Evolutionary conservation across 2,888 invertebrate genomes (phyloP).

Genomic region (Andricus curvator): DNA sequence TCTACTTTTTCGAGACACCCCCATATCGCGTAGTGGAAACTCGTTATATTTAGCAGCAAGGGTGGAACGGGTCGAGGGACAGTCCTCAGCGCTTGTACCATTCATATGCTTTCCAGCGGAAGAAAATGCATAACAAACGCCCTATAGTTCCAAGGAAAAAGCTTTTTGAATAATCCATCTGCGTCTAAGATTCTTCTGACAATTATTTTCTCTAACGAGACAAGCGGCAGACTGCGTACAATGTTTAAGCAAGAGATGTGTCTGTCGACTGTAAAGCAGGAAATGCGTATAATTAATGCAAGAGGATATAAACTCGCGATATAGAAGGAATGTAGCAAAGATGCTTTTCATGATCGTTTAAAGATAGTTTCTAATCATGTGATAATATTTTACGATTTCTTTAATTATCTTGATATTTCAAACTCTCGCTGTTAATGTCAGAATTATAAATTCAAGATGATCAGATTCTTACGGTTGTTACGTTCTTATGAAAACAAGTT

Average conservation of each 20-base stretch:
- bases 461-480: not conserved
- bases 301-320: constrained; percentile 6
- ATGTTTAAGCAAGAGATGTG: constrained; percentile 1
- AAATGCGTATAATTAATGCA: constrained; percentile 31
- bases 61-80: constrained; percentile 50
- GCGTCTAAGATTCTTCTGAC: constrained; percentile 7
- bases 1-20: constrained; percentile 61
- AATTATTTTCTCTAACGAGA: constrained; percentile 38
- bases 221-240: constrained; percentile 26
- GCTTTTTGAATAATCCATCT: constrained; percentile 23
- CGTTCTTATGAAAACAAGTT: not conserved
- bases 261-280: constrained; percentile 18
- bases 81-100: constrained; percentile 49
- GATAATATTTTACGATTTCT: constrained; percentile 10
- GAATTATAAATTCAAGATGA: constrained; percentile 14
- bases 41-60: constrained; percentile 57
- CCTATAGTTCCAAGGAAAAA: constrained; percentile 17
- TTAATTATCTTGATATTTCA: constrained; percentile 20
- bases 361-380: constrained; percentile 8
- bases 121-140: constrained; percentile 33
- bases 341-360: constrained; percentile 18
- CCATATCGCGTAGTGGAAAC: constrained; percentile 46
- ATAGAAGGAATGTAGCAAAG: constrained; percentile 10
- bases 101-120: constrained; percentile 20
- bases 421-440: constrained; percentile 21